Evolutionary conservation across 2,888 invertebrate species (phyloP), one percentile per base, ranked within the genome.

Genomic region (Anthoptus insignis): DNA sequence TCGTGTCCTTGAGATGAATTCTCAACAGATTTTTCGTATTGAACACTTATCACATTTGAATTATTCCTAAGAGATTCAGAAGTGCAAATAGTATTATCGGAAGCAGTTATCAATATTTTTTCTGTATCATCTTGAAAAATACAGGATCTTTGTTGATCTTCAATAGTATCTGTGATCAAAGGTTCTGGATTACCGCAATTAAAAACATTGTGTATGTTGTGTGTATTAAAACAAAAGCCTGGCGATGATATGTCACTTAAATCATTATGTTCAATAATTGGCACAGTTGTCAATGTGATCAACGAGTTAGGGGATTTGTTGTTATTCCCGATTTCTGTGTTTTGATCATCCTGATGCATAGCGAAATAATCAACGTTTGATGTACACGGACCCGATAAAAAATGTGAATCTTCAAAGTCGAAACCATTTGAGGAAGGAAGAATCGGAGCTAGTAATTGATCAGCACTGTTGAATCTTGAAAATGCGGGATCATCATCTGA

Each of bases 161-260:
- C 47, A 45, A 45, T 47, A 58, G 58, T 45, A 58, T 58, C 58
- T 45, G 45, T 58, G 45, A 58, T 45, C 58, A 58, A 60, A 65
- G 37, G 37, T 58, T 64, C 64, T 58, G 64, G 49, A 58, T 58
- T 58, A 58, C 32, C 39, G 52, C 52, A 58, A 64, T 58, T 52
- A 64, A 58, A 65, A 39, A 34, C 34, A 34, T 34, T 34, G 34
- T 52, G 57, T 57, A 53, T 39, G 49, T 57, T 64, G 56, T 64
- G 50, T 57, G 58, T 50, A 50, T 29, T 58, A 52, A 52, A 42
- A 42, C 39, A 54, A 59, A 59, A 59, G 32, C 45, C 59, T 59
- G 59, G 59, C 65, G 65, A 54, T 59, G 65, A 54, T 59, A 59
- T 65, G 29, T 65, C 65, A 59, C 27, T 65, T 54, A 65, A 65